These are phyloP conservation scores for Pantelozetes paolii DNA, from an alignment of 2,888 invertebrate genomes.

Conservation along the genomic window DNA sequence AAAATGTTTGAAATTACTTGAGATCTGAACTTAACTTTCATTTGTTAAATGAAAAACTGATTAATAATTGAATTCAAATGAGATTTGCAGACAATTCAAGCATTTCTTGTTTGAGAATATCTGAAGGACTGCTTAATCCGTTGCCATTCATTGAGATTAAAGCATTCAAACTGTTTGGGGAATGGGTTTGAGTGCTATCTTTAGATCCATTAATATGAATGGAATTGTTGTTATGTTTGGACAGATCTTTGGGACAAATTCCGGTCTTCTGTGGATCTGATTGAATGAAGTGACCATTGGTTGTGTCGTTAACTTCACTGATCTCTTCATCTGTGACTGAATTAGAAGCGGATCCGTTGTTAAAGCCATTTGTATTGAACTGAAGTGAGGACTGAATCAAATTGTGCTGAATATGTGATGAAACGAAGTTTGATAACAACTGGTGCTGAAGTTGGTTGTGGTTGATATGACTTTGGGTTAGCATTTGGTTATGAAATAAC, in stretches of 20 bases:
- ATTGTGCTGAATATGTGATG: not conserved
- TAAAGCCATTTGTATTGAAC: not conserved
- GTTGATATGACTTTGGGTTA: not conserved
- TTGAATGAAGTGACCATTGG: not conserved
- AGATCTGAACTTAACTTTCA: not conserved
- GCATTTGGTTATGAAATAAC: not conserved
- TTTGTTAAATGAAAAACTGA: not conserved
- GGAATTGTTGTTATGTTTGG: slow-evolving; percentile 11
- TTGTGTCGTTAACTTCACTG: not conserved
- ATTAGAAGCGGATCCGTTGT: not conserved
- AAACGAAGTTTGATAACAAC: not conserved
- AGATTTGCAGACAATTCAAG: not conserved
- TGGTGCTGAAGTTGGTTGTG: slow-evolving; percentile 1
- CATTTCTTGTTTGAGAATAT: slow-evolving; percentile 20
- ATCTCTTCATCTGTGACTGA: not conserved
- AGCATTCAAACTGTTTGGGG: slow-evolving; percentile 37
- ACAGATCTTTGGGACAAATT: not conserved
- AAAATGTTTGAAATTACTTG: not conserved
- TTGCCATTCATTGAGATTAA: slow-evolving; percentile 37
- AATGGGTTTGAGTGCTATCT: slow-evolving; percentile 12
- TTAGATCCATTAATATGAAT: slow-evolving; percentile 18
- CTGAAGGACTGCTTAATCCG: slow-evolving; percentile 23
- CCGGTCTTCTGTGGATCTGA: not conserved
- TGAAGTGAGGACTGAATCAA: not conserved
- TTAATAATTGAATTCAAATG: not conserved